These are phyloP conservation scores for Conops quadrifasciatus DNA, from an alignment of 2,888 invertebrate species.

Conservation along the genomic window DNA sequence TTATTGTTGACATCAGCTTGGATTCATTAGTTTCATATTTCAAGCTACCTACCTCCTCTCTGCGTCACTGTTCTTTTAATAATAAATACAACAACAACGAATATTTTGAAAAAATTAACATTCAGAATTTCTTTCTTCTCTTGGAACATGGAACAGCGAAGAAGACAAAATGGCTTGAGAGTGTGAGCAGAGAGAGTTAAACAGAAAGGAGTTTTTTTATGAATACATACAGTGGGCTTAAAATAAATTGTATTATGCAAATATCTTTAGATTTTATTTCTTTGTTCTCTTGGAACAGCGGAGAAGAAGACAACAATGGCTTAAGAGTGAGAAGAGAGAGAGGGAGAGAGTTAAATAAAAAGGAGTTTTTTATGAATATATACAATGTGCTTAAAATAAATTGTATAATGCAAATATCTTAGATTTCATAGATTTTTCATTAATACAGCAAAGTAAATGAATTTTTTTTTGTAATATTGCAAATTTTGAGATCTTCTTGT, in stretches of 20 bases:
- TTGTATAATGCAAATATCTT: too few relatives aligned
- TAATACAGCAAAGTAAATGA: too few relatives aligned
- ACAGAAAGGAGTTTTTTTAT: too few relatives aligned
- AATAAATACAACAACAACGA: not conserved
- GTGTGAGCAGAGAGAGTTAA: not conserved
- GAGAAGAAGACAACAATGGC: too few relatives aligned
- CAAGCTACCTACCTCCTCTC: slow-evolving; percentile 9
- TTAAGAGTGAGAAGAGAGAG: too few relatives aligned
- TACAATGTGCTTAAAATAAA: too few relatives aligned
- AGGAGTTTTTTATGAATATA: too few relatives aligned
- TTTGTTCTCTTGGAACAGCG: too few relatives aligned
- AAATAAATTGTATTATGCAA: not conserved
- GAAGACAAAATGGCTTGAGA: not conserved
- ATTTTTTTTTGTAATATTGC: too few relatives aligned
- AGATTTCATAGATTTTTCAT: too few relatives aligned
- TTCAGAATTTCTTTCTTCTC: not conserved
- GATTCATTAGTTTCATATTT: slow-evolving; percentile 35
- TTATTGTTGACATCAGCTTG: slow-evolving; percentile 1
- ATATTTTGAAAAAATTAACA: not conserved
- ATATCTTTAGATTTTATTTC: not conserved
- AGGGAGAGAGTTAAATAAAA: too few relatives aligned
- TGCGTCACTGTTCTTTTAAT: not conserved
- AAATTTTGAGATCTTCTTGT: too few relatives aligned
- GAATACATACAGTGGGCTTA: not conserved
- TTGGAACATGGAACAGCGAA: not conserved